These are phyloP conservation scores for Eira barbara DNA, from an alignment of 2,113 vertebrate genomes.

Conservation along the genomic window DNA sequence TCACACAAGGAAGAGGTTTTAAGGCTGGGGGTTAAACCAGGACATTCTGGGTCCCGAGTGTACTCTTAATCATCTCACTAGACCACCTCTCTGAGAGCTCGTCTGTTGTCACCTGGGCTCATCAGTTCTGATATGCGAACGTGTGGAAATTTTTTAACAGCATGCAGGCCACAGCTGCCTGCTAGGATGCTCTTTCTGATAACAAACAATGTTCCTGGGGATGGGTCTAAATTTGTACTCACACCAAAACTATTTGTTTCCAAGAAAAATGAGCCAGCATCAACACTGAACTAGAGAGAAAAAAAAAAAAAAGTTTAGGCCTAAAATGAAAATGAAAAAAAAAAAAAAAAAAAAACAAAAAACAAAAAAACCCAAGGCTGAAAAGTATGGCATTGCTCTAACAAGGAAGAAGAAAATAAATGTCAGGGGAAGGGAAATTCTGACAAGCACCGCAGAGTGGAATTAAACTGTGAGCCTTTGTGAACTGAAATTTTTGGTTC, in stretches of 20 bases:
- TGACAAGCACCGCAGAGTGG: not conserved
- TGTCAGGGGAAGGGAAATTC: not conserved
- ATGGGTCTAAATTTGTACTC: not conserved
- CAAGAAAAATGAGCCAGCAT: not conserved
- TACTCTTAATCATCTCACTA: not conserved
- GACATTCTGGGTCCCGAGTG: not conserved
- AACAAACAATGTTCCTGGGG: not conserved
- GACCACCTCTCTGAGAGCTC: not conserved
- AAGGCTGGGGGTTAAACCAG: not conserved
- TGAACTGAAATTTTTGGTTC: conserved; percentile 13
- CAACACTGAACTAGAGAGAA: not conserved
- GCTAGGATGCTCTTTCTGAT: not conserved
- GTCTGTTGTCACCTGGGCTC: not conserved
- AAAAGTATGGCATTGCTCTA: not conserved
- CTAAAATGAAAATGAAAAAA: not conserved
- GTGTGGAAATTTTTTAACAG: not conserved
- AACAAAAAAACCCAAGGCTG: not conserved
- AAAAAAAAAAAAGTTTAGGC: not conserved
- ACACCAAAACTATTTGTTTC: conserved; percentile 1
- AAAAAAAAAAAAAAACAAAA: not conserved
- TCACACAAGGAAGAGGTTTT: not conserved
- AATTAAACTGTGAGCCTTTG: conserved; percentile 18
- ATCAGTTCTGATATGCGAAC: not conserved
- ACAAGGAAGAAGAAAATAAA: not conserved
- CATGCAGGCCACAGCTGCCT: not conserved